phyloP scores from a whole-genome alignment of 2,113 vertebrate species.

The Cyanistes caeruleus region DNA sequence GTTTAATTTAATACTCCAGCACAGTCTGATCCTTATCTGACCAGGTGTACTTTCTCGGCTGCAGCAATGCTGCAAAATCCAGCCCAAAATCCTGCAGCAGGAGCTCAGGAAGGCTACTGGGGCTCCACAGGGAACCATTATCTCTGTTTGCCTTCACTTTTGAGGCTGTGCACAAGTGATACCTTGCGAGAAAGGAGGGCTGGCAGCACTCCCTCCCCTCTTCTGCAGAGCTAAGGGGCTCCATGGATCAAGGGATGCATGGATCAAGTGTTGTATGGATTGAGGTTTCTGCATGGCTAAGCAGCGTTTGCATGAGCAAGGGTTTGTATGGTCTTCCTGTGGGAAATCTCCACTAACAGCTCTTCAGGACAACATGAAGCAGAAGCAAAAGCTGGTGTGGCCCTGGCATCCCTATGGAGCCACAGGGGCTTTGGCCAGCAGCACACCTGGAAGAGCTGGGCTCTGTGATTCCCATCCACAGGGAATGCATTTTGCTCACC shows the following conservation, averaged over 20 bases:
- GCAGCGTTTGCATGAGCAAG: neutral
- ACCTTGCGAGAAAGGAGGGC: neutral
- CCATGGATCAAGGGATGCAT: neutral
- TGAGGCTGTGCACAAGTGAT: neutral
- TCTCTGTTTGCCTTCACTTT: neutral
- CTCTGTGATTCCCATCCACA: neutral
- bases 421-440: neutral
- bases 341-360: neutral
- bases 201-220: neutral
- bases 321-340: neutral
- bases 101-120: neutral
- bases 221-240: neutral
- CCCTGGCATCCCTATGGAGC: neutral
- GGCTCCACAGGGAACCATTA: neutral
- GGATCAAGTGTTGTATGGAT: neutral
- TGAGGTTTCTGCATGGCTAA: accelerated
- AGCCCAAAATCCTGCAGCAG: neutral
- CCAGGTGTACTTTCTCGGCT: slow-evolving; percentile 60
- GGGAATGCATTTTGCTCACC: neutral
- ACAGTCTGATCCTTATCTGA: slow-evolving; percentile 62
- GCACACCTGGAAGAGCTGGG: accelerated
- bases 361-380: slow-evolving; percentile 1
- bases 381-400: slow-evolving; percentile 8
- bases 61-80: slow-evolving; percentile 28
- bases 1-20: slow-evolving; percentile 66